Evolutionary conservation across 1,140 invertebrate species (phyloP).

Genomic region (Magallana ariakensis): DNA sequence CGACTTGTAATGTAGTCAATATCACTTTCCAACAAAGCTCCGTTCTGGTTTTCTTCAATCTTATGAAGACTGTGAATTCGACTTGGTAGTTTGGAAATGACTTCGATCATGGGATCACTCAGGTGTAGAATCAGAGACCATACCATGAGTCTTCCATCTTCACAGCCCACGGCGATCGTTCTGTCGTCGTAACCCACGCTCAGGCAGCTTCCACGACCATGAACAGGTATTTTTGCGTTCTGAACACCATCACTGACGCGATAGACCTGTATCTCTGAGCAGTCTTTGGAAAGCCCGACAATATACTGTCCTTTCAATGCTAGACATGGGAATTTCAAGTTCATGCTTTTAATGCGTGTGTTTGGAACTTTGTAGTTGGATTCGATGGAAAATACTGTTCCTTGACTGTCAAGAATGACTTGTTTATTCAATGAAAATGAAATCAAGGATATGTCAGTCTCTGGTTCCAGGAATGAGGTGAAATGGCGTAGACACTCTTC

Average conservation of each 20-base stretch:
- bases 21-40: constrained; percentile 46
- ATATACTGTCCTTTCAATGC: constrained; percentile 70
- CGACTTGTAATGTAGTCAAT: constrained; percentile 55
- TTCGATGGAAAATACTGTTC: constrained; percentile 60
- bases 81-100: constrained; percentile 69
- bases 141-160: constrained; percentile 73
- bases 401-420: constrained; percentile 62
- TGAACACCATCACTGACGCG: constrained; percentile 64
- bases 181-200: constrained; percentile 73
- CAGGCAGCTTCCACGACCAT: constrained; percentile 70
- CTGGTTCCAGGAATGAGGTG: constrained; percentile 56
- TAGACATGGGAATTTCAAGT: constrained; percentile 42
- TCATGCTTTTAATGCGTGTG: background rate
- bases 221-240: constrained; percentile 67
- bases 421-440: constrained; percentile 58
- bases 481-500: constrained; percentile 65
- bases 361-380: constrained; percentile 34
- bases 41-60: background rate
- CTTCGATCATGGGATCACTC: constrained; percentile 69
- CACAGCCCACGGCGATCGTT: constrained; percentile 73
- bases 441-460: constrained; percentile 53
- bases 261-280: constrained; percentile 62
- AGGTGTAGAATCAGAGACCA: constrained; percentile 70
- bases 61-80: constrained; percentile 30
- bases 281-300: constrained; percentile 62